phyloP scores from a whole-genome alignment of 2,797 vertebrate species.

The Buceros bicornis region DNA sequence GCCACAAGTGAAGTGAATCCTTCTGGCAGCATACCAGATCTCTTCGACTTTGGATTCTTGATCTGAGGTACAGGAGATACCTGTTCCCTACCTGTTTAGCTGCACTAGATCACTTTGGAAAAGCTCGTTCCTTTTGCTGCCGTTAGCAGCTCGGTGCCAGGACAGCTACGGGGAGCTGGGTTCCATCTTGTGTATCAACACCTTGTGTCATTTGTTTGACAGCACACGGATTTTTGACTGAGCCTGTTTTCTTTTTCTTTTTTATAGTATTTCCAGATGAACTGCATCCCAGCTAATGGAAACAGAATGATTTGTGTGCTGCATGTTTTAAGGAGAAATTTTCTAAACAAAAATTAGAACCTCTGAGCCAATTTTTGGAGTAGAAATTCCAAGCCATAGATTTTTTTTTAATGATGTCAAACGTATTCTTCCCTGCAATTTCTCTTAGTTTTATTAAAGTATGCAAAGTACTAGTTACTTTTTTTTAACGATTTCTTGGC shows the following conservation, averaged over 20 bases:
- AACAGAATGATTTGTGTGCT: not conserved
- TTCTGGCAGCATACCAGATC: not conserved
- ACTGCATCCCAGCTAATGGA: not conserved
- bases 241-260: not conserved
- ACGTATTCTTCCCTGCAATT: not conserved
- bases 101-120: not conserved
- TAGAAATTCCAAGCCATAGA: not conserved
- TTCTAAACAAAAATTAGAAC: not conserved
- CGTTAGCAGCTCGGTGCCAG: not conserved
- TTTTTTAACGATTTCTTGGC: not conserved
- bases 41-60: not conserved
- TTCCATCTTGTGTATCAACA: not conserved
- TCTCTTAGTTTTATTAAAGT: not conserved
- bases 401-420: not conserved
- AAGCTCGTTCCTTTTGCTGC: not conserved
- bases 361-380: not conserved
- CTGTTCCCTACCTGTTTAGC: not conserved
- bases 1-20: not conserved
- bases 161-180: not conserved
- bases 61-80: not conserved
- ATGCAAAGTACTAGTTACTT: not conserved
- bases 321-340: not conserved
- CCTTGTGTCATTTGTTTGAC: not conserved
- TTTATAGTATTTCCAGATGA: not conserved
- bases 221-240: not conserved